These are phyloP conservation scores for Indri indri DNA, from an alignment of 2,113 vertebrate genomes.

Conservation along the genomic window DNA sequence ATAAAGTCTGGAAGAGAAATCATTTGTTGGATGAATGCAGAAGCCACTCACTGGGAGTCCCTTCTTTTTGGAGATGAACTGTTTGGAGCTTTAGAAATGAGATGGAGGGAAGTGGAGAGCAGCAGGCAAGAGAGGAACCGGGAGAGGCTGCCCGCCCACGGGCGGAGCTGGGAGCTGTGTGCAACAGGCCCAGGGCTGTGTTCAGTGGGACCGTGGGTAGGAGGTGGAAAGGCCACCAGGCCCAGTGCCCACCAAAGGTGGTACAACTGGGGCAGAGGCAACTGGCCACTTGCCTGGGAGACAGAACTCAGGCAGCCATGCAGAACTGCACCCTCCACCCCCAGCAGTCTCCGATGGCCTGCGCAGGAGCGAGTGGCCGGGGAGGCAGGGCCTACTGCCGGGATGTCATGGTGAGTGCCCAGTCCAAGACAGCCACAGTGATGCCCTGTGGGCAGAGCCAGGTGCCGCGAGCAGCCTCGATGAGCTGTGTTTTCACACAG, in stretches of 20 bases:
- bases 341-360: background rate
- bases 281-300: background rate
- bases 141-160: background rate
- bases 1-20: background rate
- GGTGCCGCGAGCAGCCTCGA: slow-evolving; percentile 86
- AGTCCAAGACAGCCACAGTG: slow-evolving; percentile 88
- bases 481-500: slow-evolving; percentile 89
- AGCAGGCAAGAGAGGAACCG: background rate
- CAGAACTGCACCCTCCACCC: background rate
- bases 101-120: background rate
- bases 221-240: background rate
- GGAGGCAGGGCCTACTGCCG: slow-evolving; percentile 79
- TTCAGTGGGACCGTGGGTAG: background rate
- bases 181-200: background rate
- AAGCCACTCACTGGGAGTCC: background rate
- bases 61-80: background rate
- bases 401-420: slow-evolving; percentile 90
- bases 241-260: background rate
- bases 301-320: background rate
- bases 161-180: background rate
- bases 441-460: slow-evolving; percentile 92
- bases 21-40: background rate
- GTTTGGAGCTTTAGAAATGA: background rate
- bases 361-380: background rate
- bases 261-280: background rate